These are phyloP conservation scores for Oxyura jamaicensis DNA, from an alignment of 2,113 vertebrate species.

Conservation along the genomic window DNA sequence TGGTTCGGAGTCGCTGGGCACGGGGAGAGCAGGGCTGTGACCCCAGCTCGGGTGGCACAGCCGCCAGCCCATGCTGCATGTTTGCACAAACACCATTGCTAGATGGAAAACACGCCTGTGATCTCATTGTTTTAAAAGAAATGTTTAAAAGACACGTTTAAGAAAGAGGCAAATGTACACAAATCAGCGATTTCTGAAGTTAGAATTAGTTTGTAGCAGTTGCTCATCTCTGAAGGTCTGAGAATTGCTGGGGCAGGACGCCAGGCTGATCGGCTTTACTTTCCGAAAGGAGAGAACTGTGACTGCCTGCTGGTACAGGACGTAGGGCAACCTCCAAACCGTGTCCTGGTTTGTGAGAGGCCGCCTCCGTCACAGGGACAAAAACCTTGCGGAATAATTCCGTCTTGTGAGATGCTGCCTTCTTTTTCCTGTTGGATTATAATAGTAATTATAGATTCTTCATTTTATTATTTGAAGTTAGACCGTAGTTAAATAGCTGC, in stretches of 20 bases:
- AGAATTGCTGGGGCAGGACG: not conserved
- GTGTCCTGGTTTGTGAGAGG: not conserved
- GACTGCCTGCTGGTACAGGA: not conserved
- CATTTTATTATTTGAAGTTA: not conserved
- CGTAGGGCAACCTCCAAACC: not conserved
- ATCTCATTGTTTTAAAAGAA: not conserved
- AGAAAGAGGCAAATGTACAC: not conserved
- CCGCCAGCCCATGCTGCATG: not conserved
- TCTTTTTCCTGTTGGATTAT: not conserved
- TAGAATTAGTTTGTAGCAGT: not conserved
- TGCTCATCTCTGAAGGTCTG: not conserved
- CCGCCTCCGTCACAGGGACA: not conserved
- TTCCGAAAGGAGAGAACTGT: not conserved
- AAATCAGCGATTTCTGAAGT: not conserved
- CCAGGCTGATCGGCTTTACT: not conserved
- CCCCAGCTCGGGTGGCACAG: too few relatives aligned
- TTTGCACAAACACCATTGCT: not conserved
- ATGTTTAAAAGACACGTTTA: not conserved
- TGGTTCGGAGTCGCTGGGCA: not conserved
- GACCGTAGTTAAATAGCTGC: not conserved
- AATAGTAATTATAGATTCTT: not conserved
- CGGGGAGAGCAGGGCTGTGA: rapidly evolving
- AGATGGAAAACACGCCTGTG: too few relatives aligned
- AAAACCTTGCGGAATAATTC: not conserved
- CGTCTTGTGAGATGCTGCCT: rapidly evolving